Evolutionary conservation across 2,888 invertebrate species (phyloP).

Genomic region (Megalurothrips usitatus): DNA sequence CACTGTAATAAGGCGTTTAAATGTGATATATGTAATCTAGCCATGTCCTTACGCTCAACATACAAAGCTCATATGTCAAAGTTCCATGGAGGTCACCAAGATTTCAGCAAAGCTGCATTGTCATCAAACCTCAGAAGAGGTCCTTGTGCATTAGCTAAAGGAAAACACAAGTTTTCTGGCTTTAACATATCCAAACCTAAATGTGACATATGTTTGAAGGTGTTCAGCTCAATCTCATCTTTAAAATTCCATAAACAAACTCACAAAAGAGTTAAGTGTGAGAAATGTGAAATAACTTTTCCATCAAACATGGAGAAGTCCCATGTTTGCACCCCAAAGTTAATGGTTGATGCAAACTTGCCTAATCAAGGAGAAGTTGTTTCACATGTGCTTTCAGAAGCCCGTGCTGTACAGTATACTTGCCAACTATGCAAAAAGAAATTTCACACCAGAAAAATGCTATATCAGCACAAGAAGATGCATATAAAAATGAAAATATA

Average conservation of each 20-base stretch:
- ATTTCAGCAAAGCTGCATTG: background rate
- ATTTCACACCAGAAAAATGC: background rate
- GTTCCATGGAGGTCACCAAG: background rate
- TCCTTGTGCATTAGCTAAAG: background rate
- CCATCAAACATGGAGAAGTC: background rate
- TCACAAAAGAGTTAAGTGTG: background rate
- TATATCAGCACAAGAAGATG: conserved; percentile 1
- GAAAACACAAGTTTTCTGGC: background rate
- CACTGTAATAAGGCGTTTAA: background rate
- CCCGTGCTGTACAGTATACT: background rate
- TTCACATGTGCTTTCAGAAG: background rate
- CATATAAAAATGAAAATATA: conserved; percentile 3
- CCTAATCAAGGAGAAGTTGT: background rate
- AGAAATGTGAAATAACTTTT: conserved; percentile 6
- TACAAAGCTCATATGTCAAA: background rate
- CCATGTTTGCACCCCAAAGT: background rate
- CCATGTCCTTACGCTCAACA: background rate
- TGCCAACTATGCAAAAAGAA: background rate
- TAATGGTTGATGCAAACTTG: background rate
- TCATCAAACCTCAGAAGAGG: background rate
- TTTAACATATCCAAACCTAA: background rate
- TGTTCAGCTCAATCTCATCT: background rate
- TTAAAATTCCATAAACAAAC: background rate
- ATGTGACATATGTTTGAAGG: background rate
- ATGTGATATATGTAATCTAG: background rate